A percentile compares a stretch with the other conserved stretches of the same genome.
These are phyloP conservation scores for Chromoteleia sp. DNA, from an alignment of 2,888 invertebrate species.

Conservation along the genomic window DNA sequence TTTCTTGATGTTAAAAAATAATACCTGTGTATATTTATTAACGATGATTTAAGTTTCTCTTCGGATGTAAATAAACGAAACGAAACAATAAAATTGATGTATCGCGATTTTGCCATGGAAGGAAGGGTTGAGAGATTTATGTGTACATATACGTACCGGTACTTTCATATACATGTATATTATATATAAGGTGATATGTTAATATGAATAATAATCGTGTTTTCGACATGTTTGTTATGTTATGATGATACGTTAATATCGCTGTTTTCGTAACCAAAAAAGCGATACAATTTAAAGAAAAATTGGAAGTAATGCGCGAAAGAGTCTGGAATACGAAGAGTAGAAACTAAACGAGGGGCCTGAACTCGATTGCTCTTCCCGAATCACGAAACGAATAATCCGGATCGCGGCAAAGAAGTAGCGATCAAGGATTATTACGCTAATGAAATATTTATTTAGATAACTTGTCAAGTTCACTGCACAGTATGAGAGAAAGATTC, in stretches of 20 bases:
- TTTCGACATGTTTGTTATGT: constrained; percentile 59
- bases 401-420: constrained; percentile 50
- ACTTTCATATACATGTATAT: constrained; percentile 55
- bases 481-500: constrained; percentile 78
- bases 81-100: constrained; percentile 29
- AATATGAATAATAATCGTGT: constrained; percentile 51
- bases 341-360: constrained; percentile 34
- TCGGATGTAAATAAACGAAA: constrained; percentile 54
- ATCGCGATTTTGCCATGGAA: constrained; percentile 31
- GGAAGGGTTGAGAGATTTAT: constrained; percentile 36
- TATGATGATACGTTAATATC: constrained; percentile 34
- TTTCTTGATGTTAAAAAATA: constrained; percentile 55
- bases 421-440: constrained; percentile 66
- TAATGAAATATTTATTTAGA: constrained; percentile 80
- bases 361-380: constrained; percentile 74
- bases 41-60: constrained; percentile 37
- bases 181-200: constrained; percentile 55
- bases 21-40: constrained; percentile 56
- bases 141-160: constrained; percentile 52
- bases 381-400: constrained; percentile 72
- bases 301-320: constrained; percentile 26
- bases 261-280: constrained; percentile 30
- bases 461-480: constrained; percentile 81
- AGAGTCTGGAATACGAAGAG: constrained; percentile 44
- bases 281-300: constrained; percentile 28